phyloP scores from a whole-genome alignment of 2,113 vertebrate genomes.

The Rattus norvegicus region DNA sequence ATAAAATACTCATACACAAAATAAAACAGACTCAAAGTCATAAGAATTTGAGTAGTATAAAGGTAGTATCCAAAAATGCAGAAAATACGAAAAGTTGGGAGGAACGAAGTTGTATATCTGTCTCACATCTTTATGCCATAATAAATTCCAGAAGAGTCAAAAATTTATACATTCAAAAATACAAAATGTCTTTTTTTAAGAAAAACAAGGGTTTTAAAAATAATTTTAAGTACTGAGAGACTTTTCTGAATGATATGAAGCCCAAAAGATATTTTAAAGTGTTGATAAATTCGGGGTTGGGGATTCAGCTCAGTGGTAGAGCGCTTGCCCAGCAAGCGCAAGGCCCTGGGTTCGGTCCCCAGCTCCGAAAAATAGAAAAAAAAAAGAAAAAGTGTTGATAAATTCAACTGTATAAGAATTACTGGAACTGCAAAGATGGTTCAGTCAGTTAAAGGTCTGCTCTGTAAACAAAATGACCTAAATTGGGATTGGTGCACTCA shows the following conservation, averaged over 20 bases:
- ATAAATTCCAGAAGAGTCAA: constrained; percentile 34
- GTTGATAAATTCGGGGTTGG: too few relatives aligned
- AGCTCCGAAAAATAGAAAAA: too few relatives aligned
- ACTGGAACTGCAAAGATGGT: neutral
- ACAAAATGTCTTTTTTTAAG: neutral
- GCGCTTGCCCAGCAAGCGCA: too few relatives aligned
- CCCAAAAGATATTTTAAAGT: neutral
- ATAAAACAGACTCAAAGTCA: neutral
- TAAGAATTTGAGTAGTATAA: neutral
- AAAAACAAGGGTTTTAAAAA: neutral
- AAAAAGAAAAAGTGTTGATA: neutral
- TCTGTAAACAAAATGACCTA: neutral
- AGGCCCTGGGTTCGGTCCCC: too few relatives aligned
- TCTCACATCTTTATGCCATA: constrained; percentile 16
- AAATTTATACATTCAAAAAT: neutral
- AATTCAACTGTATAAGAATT: constrained; percentile 12
- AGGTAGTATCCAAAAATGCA: constrained; percentile 11
- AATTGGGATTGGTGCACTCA: neutral
- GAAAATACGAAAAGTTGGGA: neutral
- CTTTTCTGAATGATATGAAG: constrained; percentile 30
- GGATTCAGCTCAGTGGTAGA: too few relatives aligned
- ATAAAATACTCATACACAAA: neutral
- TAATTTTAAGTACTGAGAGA: neutral
- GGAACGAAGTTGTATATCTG: constrained; percentile 31
- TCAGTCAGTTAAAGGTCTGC: neutral